A percentile compares a stretch with the other conserved stretches of the same genome.
phyloP scores from a whole-genome alignment of 2,888 invertebrate genomes.

The Troides oblongomaculatus region DNA sequence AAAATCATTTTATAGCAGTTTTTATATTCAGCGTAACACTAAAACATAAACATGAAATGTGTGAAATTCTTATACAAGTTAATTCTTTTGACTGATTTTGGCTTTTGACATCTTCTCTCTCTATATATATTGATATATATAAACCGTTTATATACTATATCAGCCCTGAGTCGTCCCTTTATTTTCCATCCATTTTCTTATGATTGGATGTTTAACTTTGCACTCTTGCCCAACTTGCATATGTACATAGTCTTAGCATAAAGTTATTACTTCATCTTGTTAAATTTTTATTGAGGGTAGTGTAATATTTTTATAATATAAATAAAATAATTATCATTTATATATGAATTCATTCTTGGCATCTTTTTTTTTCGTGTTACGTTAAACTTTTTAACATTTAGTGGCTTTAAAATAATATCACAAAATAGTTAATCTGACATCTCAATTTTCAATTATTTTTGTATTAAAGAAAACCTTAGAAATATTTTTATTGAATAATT shows the following conservation, averaged over 20 bases:
- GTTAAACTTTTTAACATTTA: neutral
- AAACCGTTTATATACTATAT: conserved; percentile 47
- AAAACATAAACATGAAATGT: too few relatives aligned
- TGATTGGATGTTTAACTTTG: conserved; percentile 68
- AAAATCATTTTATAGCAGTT: too few relatives aligned
- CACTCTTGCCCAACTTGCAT: conserved; percentile 74
- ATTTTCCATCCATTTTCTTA: conserved; percentile 72
- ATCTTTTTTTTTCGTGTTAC: conserved; percentile 20
- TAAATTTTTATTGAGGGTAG: conserved; percentile 69
- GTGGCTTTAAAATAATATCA: conserved; percentile 45
- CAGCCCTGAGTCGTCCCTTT: conserved; percentile 63
- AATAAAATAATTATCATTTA: conserved; percentile 16
- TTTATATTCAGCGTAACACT: too few relatives aligned
- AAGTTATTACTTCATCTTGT: conserved; percentile 69
- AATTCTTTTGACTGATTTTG: conserved; percentile 52
- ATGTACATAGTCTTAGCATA: conserved; percentile 65
- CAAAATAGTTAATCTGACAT: conserved; percentile 52
- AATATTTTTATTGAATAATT: conserved; percentile 24
- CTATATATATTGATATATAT: conserved; percentile 21
- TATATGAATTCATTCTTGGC: conserved; percentile 19
- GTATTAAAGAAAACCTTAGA: conserved; percentile 3
- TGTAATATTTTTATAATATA: conserved; percentile 47
- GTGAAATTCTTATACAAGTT: conserved; percentile 41
- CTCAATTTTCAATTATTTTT: conserved; percentile 46
- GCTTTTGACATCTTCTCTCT: conserved; percentile 49